Conservation (phyloP, 2,797 vertebrate species). For the Micropoecilia bifurca region DNA sequence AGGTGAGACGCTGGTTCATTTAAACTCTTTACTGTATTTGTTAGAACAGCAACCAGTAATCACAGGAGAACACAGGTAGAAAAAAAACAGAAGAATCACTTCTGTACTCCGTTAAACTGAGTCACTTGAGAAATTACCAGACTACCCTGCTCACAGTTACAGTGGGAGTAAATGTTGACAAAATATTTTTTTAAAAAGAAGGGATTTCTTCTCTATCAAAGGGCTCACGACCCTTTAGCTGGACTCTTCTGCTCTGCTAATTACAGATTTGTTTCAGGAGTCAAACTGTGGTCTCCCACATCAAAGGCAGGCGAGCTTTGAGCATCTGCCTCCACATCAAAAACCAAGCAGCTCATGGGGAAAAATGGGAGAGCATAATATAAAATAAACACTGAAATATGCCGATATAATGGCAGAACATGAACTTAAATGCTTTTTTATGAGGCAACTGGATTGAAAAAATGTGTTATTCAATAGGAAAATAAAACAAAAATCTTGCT, state of each 20-base stretch:
- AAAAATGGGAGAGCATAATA: background rate
- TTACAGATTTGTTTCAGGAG: background rate
- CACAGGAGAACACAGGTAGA: conserved; percentile 19
- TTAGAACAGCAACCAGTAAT: conserved; percentile 38
- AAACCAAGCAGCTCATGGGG: background rate
- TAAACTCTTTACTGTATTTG: conserved; percentile 29
- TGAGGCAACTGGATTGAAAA: background rate
- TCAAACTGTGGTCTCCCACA: background rate
- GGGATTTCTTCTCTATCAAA: conserved; percentile 3
- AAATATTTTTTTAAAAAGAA: background rate
- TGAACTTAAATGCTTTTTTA: background rate
- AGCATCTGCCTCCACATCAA: conserved; percentile 4
- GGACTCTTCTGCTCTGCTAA: conserved; percentile 1
- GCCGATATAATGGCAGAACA: background rate
- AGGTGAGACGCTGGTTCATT: conserved; percentile 13
- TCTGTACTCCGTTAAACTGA: conserved; percentile 34
- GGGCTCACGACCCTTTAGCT: background rate
- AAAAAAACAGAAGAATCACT: conserved; percentile 35
- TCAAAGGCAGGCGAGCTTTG: background rate
- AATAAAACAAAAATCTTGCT: background rate
- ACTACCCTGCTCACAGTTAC: conserved; percentile 56
- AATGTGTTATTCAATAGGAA: background rate
- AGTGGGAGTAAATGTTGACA: conserved; percentile 25
- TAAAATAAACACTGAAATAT: background rate
- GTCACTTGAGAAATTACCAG: conserved; percentile 44